A percentile compares a stretch with the other conserved stretches of the same genome.
phyloP scores from a whole-genome alignment of 2,888 invertebrate species.

The Maniola hyperantus region DNA sequence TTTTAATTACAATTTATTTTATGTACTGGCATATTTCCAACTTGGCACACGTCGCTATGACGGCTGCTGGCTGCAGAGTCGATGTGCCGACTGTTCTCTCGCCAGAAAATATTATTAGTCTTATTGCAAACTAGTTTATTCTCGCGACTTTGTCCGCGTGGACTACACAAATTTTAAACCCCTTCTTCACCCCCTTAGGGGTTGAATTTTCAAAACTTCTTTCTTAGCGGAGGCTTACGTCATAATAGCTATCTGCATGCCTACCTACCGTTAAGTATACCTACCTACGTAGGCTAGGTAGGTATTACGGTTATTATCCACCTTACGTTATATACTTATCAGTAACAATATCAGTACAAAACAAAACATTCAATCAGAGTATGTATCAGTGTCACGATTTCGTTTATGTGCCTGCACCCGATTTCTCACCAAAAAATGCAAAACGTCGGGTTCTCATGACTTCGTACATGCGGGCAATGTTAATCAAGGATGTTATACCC shows the following conservation, averaged over 20 bases:
- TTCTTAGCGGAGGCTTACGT: too few species aligned
- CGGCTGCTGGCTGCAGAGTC: neutral
- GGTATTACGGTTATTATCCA: too few species aligned
- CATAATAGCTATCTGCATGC: too few species aligned
- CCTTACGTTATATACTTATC: too few species aligned
- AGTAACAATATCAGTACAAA: too few species aligned
- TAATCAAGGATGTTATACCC: constrained; percentile 47
- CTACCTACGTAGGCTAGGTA: too few species aligned
- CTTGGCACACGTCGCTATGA: constrained; percentile 51
- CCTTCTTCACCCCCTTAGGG: too few species aligned
- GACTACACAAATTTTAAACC: too few species aligned
- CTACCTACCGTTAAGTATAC: neutral
- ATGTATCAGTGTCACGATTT: constrained; percentile 42
- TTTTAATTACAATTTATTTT: constrained; percentile 43
- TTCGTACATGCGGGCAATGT: constrained; percentile 55
- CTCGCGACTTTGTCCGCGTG: too few species aligned
- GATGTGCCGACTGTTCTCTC: constrained; percentile 6
- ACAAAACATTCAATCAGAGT: neutral
- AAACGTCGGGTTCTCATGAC: constrained; percentile 59
- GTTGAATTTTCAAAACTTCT: too few species aligned
- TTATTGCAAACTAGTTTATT: neutral
- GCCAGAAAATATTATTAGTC: constrained; percentile 1
- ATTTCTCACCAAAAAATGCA: constrained; percentile 67
- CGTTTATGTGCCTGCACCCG: constrained; percentile 34
- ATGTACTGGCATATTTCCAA: constrained; percentile 62